These are phyloP conservation scores for Aphis craccivora DNA, from an alignment of 1,140 invertebrate genomes.

Conservation along the genomic window DNA sequence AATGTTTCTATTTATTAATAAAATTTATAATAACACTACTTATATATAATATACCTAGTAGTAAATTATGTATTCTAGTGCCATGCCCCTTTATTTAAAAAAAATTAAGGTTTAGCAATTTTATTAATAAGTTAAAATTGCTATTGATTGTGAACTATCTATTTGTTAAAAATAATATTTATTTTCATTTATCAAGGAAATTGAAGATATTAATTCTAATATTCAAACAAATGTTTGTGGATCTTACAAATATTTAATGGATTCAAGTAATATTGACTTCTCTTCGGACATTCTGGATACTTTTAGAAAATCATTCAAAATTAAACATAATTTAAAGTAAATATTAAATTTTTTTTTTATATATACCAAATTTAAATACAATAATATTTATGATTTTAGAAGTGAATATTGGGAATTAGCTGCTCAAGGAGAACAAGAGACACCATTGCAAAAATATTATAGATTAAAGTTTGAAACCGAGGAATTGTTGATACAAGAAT, in stretches of 20 bases:
- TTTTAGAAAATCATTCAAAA: not conserved
- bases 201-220: not conserved
- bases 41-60: too few relatives aligned
- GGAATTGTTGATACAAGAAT: not conserved
- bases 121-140: not conserved
- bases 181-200: not conserved
- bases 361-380: not conserved
- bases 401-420: conserved; percentile 21
- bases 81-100: too few relatives aligned
- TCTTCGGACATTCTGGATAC: not conserved
- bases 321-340: conserved; percentile 8
- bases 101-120: too few relatives aligned
- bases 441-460: conserved; percentile 17
- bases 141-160: not conserved
- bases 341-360: not conserved
- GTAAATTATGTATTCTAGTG: too few relatives aligned
- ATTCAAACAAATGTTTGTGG: not conserved
- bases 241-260: not conserved
- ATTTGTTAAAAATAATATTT: not conserved
- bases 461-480: conserved; percentile 27
- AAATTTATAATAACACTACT: too few relatives aligned
- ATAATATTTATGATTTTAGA: not conserved
- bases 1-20: too few relatives aligned
- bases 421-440: not conserved
- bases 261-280: not conserved